phyloP scores from a whole-genome alignment of 1,140 invertebrate genomes.

The Nomia melanderi region DNA sequence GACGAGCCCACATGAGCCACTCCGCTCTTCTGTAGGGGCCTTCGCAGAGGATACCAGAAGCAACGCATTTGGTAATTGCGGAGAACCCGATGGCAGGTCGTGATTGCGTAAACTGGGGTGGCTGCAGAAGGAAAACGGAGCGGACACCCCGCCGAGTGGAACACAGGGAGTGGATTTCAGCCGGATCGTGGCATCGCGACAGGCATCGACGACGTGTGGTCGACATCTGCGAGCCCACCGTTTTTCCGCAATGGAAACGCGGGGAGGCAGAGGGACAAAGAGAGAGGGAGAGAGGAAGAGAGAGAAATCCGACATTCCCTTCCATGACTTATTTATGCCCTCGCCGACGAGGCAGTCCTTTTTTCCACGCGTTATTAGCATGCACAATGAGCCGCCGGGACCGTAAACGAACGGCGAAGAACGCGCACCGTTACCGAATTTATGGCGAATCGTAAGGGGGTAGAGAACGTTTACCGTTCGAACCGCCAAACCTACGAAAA shows the following conservation, averaged over 20 bases:
- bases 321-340: constrained; percentile 9
- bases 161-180: constrained; percentile 53
- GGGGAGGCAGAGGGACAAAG: background rate
- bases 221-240: constrained; percentile 58
- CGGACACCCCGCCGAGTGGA: constrained; percentile 48
- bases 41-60: background rate
- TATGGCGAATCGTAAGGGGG: background rate
- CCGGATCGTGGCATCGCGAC: constrained; percentile 11
- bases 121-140: background rate
- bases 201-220: constrained; percentile 42
- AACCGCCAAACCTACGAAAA: background rate
- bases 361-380: constrained; percentile 57
- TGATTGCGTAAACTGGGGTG: constrained; percentile 48
- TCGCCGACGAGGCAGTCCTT: background rate
- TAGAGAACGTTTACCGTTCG: no score
- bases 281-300: background rate
- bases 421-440: background rate
- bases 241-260: constrained; percentile 58
- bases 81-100: constrained; percentile 19
- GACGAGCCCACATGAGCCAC: background rate
- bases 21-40: background rate
- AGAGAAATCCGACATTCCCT: constrained; percentile 11
- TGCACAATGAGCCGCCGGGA: constrained; percentile 44
- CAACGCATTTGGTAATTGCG: constrained; percentile 54
- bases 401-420: background rate